These are phyloP conservation scores for Cancer borealis DNA, from an alignment of 2,888 invertebrate species.

Conservation along the genomic window DNA sequence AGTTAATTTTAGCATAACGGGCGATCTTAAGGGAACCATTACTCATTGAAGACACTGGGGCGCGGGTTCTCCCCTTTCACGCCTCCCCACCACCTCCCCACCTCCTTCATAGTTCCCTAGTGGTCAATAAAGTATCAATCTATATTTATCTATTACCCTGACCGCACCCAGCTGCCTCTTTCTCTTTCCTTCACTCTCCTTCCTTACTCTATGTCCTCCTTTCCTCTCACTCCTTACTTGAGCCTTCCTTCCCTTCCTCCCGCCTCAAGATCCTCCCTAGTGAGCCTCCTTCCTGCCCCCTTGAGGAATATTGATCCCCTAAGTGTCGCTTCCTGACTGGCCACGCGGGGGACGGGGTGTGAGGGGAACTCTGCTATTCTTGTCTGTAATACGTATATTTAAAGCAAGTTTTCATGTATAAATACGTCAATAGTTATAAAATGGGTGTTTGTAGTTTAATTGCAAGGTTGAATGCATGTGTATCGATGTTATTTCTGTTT, in stretches of 20 bases:
- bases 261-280: too few species aligned
- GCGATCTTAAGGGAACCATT: not conserved
- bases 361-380: not conserved
- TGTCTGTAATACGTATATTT: not conserved
- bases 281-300: not conserved
- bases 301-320: conserved; percentile 1
- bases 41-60: not conserved
- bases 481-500: not conserved
- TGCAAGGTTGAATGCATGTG: not conserved
- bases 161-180: not conserved
- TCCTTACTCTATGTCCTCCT: not conserved
- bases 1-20: not conserved
- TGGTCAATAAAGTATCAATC: not conserved
- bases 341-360: not conserved
- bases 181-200: not conserved
- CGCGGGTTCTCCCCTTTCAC: not conserved
- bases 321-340: conserved; percentile 17
- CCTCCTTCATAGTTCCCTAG: not conserved
- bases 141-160: not conserved
- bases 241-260: not conserved
- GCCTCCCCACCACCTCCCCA: not conserved
- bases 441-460: not conserved
- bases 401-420: not conserved
- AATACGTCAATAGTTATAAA: not conserved
- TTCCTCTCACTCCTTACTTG: not conserved